Percentiles rank a stretch among this genome's conserved stretches.
These are phyloP conservation scores for Cotesia typhae DNA, from an alignment of 1,140 invertebrate genomes.

Conservation along the genomic window DNA sequence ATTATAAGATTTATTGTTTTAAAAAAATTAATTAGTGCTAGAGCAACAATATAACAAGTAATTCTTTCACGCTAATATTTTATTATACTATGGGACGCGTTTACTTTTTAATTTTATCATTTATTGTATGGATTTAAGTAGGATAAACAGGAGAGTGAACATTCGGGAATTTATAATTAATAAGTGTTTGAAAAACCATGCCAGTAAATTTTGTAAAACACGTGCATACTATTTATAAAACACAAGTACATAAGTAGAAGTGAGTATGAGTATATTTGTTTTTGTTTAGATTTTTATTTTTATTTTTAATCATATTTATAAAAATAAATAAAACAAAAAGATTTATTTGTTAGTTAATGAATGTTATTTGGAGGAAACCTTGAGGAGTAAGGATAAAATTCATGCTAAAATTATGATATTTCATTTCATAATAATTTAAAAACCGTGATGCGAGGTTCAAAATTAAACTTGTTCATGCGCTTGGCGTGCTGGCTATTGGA, in stretches of 20 bases:
- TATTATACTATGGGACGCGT: neutral
- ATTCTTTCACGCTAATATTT: neutral
- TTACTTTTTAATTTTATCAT: neutral
- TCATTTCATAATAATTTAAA: slow-evolving; percentile 8
- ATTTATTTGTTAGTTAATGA: too few relatives aligned
- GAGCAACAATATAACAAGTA: neutral
- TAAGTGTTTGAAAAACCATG: too few relatives aligned
- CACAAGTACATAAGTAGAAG: too few relatives aligned
- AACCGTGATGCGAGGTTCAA: slow-evolving; percentile 26
- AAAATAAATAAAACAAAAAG: too few relatives aligned
- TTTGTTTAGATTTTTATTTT: too few relatives aligned
- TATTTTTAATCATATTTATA: too few relatives aligned
- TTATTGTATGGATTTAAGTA: neutral
- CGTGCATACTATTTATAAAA: slow-evolving; percentile 3
- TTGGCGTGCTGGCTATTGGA: slow-evolving; percentile 30
- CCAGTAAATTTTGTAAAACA: too few relatives aligned
- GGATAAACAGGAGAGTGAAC: too few relatives aligned
- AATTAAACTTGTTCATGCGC: slow-evolving; percentile 31
- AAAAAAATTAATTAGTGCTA: slow-evolving; percentile 24
- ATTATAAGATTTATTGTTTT: slow-evolving; percentile 13
- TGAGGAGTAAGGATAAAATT: slow-evolving; percentile 11
- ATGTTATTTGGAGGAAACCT: neutral
- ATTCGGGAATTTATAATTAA: too few relatives aligned
- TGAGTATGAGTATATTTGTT: too few relatives aligned
- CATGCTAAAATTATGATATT: slow-evolving; percentile 23